Conservation (phyloP, 2,888 invertebrate species). For the Apotomis capreana region DNA sequence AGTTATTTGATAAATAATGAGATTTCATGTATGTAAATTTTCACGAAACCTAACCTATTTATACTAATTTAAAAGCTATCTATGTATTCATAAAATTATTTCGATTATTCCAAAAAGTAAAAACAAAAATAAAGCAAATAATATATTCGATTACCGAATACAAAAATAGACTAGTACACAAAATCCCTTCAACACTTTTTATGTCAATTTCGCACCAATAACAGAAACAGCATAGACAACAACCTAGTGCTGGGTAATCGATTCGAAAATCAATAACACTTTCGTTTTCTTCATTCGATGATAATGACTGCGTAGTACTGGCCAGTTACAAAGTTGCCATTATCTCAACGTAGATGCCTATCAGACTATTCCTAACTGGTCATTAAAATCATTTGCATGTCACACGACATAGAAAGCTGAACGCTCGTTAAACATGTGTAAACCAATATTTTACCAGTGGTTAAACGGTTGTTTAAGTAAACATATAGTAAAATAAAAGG, state of each 20-base stretch:
- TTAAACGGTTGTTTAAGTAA: constrained; percentile 14
- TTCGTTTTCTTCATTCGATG: constrained; percentile 37
- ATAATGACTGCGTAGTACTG: constrained; percentile 27
- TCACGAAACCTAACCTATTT: too few species aligned
- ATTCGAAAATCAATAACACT: constrained; percentile 35
- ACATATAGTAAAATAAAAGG: not conserved
- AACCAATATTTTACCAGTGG: constrained; percentile 2
- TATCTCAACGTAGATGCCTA: constrained; percentile 35
- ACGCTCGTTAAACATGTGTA: constrained; percentile 18
- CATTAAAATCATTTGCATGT: constrained; percentile 62
- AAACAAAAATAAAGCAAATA: too few species aligned
- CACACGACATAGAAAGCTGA: constrained; percentile 64
- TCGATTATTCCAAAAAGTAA: too few species aligned
- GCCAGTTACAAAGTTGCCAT: constrained; percentile 18
- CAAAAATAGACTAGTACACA: too few species aligned
- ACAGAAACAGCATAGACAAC: constrained; percentile 15
- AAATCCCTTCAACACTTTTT: not conserved
- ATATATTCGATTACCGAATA: too few species aligned
- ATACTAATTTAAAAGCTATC: too few species aligned
- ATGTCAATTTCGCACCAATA: not conserved
- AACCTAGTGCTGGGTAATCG: constrained; percentile 10
- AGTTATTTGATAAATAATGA: too few species aligned
- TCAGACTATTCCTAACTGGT: constrained; percentile 37
- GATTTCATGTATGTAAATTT: too few species aligned
- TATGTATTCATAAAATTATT: too few species aligned